A percentile compares a stretch with the other conserved stretches of the same genome.
phyloP scores from a whole-genome alignment of 2,113 vertebrate genomes.

The Varanus komodoensis region DNA sequence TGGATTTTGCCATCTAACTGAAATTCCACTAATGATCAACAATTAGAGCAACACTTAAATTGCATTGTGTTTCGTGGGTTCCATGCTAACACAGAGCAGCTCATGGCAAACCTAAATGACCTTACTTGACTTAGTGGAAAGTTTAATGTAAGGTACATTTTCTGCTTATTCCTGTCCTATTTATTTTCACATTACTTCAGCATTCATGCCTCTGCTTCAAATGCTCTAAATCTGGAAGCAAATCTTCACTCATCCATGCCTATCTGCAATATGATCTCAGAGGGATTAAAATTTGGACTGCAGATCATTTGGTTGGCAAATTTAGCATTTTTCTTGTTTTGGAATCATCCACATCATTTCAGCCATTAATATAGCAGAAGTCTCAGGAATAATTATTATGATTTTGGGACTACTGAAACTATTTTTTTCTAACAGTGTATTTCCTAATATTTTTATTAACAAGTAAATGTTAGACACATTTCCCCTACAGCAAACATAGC shows the following conservation, averaged over 20 bases:
- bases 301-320: conserved; percentile 20
- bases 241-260: not conserved
- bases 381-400: conserved; percentile 2
- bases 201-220: not conserved
- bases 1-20: not conserved
- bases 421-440: not conserved
- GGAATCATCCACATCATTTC: not conserved
- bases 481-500: not conserved
- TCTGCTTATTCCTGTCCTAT: not conserved
- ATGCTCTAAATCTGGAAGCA: conserved; percentile 19
- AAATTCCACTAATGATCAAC: not conserved
- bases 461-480: not conserved
- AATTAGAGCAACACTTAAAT: not conserved
- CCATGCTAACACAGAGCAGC: conserved; percentile 12
- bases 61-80: not conserved
- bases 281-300: conserved; percentile 15
- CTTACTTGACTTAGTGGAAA: conserved; percentile 29
- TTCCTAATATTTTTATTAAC: not conserved
- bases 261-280: conserved; percentile 19
- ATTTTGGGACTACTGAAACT: not conserved
- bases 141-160: not conserved
- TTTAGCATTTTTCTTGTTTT: not conserved
- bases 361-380: not conserved
- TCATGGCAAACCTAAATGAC: conserved; percentile 23
- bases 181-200: conserved; percentile 41